A percentile compares a stretch with the other conserved stretches of the same genome.
Evolutionary conservation across 2,797 vertebrate species (phyloP).

Genomic region (Scyliorhinus canicula): DNA sequence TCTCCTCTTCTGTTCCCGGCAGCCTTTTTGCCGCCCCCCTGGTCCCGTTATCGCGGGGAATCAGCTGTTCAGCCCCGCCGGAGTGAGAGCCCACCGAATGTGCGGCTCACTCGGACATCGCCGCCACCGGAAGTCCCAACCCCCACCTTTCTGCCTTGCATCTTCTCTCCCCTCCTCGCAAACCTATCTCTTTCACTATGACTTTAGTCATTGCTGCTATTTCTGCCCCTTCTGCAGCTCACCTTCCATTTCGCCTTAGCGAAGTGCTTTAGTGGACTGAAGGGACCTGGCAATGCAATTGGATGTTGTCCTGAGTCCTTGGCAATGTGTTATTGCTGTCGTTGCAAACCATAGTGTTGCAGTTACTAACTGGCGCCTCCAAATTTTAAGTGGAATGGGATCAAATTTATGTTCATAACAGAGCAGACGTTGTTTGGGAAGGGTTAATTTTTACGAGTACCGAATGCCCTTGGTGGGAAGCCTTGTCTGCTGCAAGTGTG

Average conservation of each 20-base stretch:
- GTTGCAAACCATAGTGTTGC: not conserved
- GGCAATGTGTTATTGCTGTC: not conserved
- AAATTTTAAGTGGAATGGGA: not conserved
- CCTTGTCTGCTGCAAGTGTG: not conserved
- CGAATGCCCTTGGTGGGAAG: not conserved
- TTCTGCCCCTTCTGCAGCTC: not conserved
- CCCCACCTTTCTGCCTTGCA: not conserved
- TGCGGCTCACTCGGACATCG: too few species aligned
- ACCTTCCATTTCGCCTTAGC: not conserved
- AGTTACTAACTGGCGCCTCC: not conserved
- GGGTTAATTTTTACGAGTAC: not conserved
- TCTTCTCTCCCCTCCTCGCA: not conserved
- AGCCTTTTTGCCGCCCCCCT: too few species aligned
- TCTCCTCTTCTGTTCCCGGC: too few species aligned
- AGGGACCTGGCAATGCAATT: not conserved
- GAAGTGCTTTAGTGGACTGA: not conserved
- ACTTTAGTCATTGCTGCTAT: not conserved
- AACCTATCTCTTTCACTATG: not conserved
- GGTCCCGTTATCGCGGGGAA: too few species aligned
- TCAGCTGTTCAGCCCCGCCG: too few species aligned
- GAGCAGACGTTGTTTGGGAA: not conserved
- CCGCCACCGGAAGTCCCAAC: too few species aligned
- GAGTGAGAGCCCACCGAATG: too few species aligned
- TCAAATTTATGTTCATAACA: not conserved
- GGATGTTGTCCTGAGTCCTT: not conserved